Evolutionary conservation across 2,888 invertebrate species (phyloP).

Genomic region (Carpatolechia fugitivella): DNA sequence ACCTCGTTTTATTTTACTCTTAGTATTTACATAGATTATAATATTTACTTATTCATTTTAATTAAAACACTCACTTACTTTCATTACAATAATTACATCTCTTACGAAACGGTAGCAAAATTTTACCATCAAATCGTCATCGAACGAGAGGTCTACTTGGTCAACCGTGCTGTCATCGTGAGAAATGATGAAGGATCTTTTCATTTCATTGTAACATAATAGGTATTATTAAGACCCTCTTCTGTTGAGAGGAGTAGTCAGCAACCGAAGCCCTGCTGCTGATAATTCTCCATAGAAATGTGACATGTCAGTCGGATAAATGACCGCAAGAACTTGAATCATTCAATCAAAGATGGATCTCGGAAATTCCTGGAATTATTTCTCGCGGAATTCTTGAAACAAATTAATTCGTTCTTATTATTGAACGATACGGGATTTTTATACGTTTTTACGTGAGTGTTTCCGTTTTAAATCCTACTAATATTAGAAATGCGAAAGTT

Average conservation of each 20-base stretch:
- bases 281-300: not conserved
- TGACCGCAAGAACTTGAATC: not conserved
- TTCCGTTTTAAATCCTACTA: too few species aligned
- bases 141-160: not conserved
- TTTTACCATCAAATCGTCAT: not conserved
- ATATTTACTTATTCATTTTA: too few species aligned
- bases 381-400: too few species aligned
- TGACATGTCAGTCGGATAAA: conserved; percentile 6
- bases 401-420: too few species aligned
- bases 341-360: not conserved
- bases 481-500: too few species aligned
- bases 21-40: too few species aligned
- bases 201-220: conserved; percentile 6
- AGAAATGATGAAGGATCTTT: conserved; percentile 11
- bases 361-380: not conserved
- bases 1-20: too few species aligned
- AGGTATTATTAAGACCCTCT: conserved; percentile 1
- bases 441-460: too few species aligned
- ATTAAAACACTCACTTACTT: too few species aligned
- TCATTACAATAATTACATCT: too few species aligned
- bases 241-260: not conserved
- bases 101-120: too few species aligned
- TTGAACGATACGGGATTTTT: not conserved
- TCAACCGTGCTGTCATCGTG: conserved; percentile 8
- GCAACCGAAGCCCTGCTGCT: not conserved